Evolutionary conservation across 1,140 invertebrate genomes (phyloP), one percentile per base, ranked within the genome.

Genomic region (Araneus ventricosus): DNA sequence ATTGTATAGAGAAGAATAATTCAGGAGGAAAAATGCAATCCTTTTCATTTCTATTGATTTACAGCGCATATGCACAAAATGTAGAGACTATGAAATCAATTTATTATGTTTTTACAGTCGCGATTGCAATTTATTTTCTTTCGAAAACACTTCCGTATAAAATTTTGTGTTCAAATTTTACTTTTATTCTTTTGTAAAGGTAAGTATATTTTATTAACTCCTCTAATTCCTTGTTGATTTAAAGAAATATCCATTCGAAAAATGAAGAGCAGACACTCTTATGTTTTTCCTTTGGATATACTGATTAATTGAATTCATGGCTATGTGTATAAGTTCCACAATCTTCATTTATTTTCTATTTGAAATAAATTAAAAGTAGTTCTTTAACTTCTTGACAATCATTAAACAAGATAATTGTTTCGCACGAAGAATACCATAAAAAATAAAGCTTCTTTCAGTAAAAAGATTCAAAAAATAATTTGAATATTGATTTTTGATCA

Each of bases 291-390:
- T n/a, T n/a, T n/a, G n/a, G 41, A 57, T 27, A 84, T 30, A 52
- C 41, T 52, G 80, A 84, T 45, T 84, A 84, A 84, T 84, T 84
- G 45, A 84, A 84, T 84, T 84, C 39, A 27, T 52, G 27, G 80
- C 20, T 34, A 52, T 17, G 14, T 17, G n/a, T 57, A 57, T 27
- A 30, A 30, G 4, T 84, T n/a, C 24, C 7, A 52, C 10, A 52
- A 4, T 52, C 17, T 57, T 57, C 80, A 84, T 84, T 75, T 84
- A 84, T 84, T 84, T n/a, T n/a, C 80, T 84, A 2, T 27, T 1
- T 52, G n/a, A 27, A 84, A 57, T 52, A 45, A 84, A 84, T 84
- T 84, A 87, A 61, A 20, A 59, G 20, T 14, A 59, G 30, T 63
- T 61, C 24, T 63, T 87, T 34, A 10, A 34, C 34, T 37, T 63